phyloP scores from a whole-genome alignment of 2,888 invertebrate species.

The Andrena camellia region DNA sequence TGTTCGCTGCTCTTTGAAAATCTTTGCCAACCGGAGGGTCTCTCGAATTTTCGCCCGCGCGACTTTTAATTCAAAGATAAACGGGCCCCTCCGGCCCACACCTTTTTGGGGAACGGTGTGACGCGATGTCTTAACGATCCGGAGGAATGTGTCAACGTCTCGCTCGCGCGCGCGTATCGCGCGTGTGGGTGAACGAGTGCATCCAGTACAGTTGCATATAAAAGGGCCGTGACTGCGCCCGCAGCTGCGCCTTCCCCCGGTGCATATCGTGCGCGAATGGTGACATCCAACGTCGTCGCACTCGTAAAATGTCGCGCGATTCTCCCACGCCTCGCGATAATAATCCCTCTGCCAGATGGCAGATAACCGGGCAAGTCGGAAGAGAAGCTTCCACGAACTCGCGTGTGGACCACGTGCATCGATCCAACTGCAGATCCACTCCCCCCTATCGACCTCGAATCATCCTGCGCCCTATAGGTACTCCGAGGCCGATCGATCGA shows the following conservation, averaged over 20 bases:
- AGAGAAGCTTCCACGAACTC: conserved; percentile 44
- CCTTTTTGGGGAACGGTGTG: neutral
- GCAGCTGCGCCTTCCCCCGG: conserved; percentile 61
- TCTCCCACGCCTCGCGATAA: conserved; percentile 69
- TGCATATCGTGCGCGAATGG: conserved; percentile 48
- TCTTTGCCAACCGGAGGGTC: too few relatives aligned
- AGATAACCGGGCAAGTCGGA: conserved; percentile 41
- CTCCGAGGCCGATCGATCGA: conserved; percentile 10
- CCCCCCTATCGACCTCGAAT: neutral
- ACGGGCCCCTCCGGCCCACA: neutral
- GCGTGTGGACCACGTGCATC: conserved; percentile 19
- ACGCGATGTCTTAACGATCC: conserved; percentile 27
- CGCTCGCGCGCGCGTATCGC: conserved; percentile 22
- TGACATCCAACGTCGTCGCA: conserved; percentile 64
- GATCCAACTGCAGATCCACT: neutral
- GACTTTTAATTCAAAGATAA: neutral
- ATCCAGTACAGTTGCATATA: conserved; percentile 37
- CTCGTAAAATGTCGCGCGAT: conserved; percentile 67
- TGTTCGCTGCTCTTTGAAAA: conserved; percentile 11
- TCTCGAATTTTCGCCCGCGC: neutral
- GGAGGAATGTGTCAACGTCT: conserved; percentile 58
- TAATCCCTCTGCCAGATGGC: conserved; percentile 44
- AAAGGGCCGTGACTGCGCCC: conserved; percentile 46
- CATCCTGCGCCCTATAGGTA: neutral
- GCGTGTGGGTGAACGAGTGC: conserved; percentile 26